Percentiles rank a stretch among this genome's conserved stretches.
These are phyloP conservation scores for Toxotes lorentzi DNA, from an alignment of 2,797 vertebrate species.

Conservation along the genomic window DNA sequence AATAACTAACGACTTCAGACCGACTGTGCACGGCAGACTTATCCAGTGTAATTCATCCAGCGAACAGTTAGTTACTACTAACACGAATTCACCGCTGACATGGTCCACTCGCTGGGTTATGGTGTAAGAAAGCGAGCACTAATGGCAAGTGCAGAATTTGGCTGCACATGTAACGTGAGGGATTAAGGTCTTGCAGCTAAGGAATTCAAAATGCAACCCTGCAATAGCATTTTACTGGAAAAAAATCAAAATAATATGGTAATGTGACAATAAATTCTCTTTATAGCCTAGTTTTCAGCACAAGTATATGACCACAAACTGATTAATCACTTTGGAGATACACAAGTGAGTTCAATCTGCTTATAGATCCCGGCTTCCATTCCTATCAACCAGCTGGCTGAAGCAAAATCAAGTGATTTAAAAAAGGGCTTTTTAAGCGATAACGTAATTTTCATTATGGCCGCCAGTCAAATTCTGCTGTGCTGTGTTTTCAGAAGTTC, in stretches of 20 bases:
- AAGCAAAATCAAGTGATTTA: conserved; percentile 34
- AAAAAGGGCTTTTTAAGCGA: conserved; percentile 32
- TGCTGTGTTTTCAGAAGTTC: conserved; percentile 55
- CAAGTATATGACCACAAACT: neutral
- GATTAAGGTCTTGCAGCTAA: neutral
- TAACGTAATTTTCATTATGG: conserved; percentile 52
- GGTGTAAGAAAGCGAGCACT: no score
- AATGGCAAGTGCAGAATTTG: neutral
- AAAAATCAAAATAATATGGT: neutral
- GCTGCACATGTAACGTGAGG: neutral
- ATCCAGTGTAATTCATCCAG: neutral
- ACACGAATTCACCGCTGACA: neutral
- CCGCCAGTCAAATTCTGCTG: conserved; percentile 57
- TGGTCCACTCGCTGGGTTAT: neutral
- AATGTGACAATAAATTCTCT: neutral
- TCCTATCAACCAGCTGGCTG: conserved; percentile 17
- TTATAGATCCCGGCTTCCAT: neutral
- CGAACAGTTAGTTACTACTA: neutral
- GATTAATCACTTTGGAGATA: neutral
- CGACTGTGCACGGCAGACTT: neutral
- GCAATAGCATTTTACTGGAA: neutral
- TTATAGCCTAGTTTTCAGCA: neutral
- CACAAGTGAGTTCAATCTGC: conserved; percentile 4
- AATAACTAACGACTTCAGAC: neutral
- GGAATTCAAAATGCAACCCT: neutral